Evolutionary conservation across 2,888 invertebrate species (phyloP), one percentile per base, ranked within the genome.

Genomic region (Ennomos erosarius): DNA sequence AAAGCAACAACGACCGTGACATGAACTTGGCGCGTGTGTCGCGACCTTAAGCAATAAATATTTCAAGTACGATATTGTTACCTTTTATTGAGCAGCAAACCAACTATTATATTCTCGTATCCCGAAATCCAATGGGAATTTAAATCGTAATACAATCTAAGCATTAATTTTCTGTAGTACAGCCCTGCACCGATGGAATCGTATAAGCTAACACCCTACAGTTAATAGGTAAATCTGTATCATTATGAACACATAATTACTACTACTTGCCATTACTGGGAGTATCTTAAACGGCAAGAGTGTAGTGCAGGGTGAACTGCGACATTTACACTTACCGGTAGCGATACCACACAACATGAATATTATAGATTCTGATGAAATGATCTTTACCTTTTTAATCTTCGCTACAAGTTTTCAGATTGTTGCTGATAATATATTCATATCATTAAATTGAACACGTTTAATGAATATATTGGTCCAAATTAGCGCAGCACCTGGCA

Each of bases 241-340:
- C 55, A 49, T 55, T 39, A 46, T 26, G 12, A 57, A 42, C 42
- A 51, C 50, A 44, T 61, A 36, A 57, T 42, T 13, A 55, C 42
- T n/a, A 26, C 64, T 70, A 64, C 68, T 10, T 49, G 12, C 33
- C 10, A 8, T 9, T 39, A 34, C 12, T 16, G 34, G 45, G 50
- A 45, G 39, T 26, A 35, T 26, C 10, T 10, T 45, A 71, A 42
- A 68, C 66, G 51, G 64, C 62, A 56, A 42, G 54, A 33, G 42
- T 34, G 35, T 46, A 62, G 47, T 54, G 53, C 64, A 64, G 42
- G 49, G 59, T 52, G 38, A 62, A 53, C 57, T 10, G 37, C 35
- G 62, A 37, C 39, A 55, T 61, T 47, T 50, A 38, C 16, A 40
- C 42, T 48, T 54, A 55, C 65, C 52, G 54, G 60, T 56, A 59